Percentiles rank a stretch among this genome's conserved stretches.
These are phyloP conservation scores for Gadus chalcogrammus DNA, from an alignment of 2,113 vertebrate genomes.

Conservation along the genomic window DNA sequence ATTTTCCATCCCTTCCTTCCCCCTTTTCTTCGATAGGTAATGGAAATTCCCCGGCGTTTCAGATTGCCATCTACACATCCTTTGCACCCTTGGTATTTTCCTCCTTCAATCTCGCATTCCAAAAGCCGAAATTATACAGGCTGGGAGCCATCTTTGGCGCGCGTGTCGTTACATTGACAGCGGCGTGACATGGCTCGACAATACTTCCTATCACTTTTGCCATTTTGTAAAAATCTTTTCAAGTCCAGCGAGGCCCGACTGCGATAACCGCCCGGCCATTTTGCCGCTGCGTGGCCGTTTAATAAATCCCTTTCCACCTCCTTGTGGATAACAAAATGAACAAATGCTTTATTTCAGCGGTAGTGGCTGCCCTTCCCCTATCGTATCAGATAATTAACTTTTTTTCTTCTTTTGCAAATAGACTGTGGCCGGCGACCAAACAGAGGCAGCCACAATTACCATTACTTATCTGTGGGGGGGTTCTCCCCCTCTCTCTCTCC, in stretches of 20 bases:
- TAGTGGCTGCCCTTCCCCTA: constrained; percentile 70
- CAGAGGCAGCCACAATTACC: constrained; percentile 66
- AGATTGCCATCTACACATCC: constrained; percentile 36
- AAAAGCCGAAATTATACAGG: constrained; percentile 21
- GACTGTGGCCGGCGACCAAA: constrained; percentile 63
- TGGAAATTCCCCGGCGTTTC: constrained; percentile 31
- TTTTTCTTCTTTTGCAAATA: constrained; percentile 65
- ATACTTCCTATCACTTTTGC: constrained; percentile 49
- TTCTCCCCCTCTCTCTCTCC: constrained; percentile 33
- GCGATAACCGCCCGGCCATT: constrained; percentile 69
- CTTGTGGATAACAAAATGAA: constrained; percentile 76
- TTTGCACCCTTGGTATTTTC: too few species aligned
- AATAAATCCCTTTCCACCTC: constrained; percentile 70
- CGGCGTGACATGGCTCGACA: constrained; percentile 45
- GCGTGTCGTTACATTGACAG: constrained; percentile 26
- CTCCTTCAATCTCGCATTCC: constrained; percentile 12
- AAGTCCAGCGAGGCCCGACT: constrained; percentile 49
- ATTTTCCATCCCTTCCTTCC: constrained; percentile 7
- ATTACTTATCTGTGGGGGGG: constrained; percentile 63
- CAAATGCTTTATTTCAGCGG: constrained; percentile 68
- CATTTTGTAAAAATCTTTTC: constrained; percentile 54
- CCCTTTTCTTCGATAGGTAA: constrained; percentile 28
- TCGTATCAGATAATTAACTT: constrained; percentile 88
- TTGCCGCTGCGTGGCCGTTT: constrained; percentile 68
- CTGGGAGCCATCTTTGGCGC: constrained; percentile 11